Evolutionary conservation across 2,888 invertebrate genomes (phyloP), one percentile per base, ranked within the genome.

Genomic region (Rotaria macrura): DNA sequence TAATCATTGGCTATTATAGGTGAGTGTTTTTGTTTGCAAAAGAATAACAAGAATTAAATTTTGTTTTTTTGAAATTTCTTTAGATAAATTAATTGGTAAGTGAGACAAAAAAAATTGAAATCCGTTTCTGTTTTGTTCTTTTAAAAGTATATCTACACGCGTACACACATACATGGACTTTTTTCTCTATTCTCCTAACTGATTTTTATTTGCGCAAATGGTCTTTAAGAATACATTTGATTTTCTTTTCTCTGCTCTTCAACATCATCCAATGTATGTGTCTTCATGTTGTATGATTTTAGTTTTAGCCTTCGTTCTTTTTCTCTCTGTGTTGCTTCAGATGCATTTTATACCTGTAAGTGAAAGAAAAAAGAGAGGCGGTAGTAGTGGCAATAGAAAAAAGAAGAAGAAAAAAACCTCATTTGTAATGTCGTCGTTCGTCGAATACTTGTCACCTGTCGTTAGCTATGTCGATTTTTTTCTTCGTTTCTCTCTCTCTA

Each of bases 291-390:
- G 29, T 65, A 65, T 65, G 65, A 65, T 65, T 65, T 65, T 34
- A 65, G 29, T 65, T 65, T 65, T 29, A 65, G 65, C 65, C 65
- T 65, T 65, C 65, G 65, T 20, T 65, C 65, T 65, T 65, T 65
- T 34, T 65, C 17, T 65, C 65, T 65, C 34, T 38, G 17, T 17
- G 29, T 29, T 65, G 65, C 34, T 34, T 65, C 65, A 65, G 38
- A 65, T 65, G 34, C 65, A 65, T 34, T 65, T 65, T 65, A 34
- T 65, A 65, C 65, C 65, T 65, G 65, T 20, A 14, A 65, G 34
- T 65, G 65, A 65, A 65, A 65, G 65, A 65, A 20, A 34, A 65
- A 65, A 65, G 20, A 14, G 65, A 38, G 65, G 65, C 65, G 65
- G 65, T 65, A 65, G 65, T 65, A 29, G 12, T 49, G 49, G 65